Conservation (phyloP, 2,888 invertebrate species). For the Zhuqinia jingwanae region DNA sequence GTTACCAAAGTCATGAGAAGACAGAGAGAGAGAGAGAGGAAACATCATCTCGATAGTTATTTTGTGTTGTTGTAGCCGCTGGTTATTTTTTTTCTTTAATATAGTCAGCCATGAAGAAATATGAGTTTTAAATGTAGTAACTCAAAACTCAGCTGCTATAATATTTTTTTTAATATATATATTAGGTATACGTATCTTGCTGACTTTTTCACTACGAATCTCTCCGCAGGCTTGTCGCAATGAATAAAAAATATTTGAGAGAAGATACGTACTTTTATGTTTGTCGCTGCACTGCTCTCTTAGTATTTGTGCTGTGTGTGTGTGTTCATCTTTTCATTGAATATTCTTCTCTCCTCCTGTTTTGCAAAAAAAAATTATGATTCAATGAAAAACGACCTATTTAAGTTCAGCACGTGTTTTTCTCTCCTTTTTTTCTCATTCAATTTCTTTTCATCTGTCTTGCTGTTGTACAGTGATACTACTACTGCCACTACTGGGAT, state of each 20-base stretch:
- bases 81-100: background rate
- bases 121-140: slow-evolving; percentile 12
- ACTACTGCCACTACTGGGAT: too few relatives aligned
- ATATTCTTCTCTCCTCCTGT: too few relatives aligned
- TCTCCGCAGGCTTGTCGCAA: slow-evolving; percentile 20
- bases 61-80: background rate
- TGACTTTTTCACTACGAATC: too few relatives aligned
- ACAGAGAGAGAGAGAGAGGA: background rate
- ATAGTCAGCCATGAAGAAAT: background rate
- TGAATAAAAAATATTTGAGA: slow-evolving; percentile 16
- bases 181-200: too few relatives aligned
- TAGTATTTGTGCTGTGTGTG: background rate
- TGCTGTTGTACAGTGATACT: too few relatives aligned
- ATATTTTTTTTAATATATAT: too few relatives aligned
- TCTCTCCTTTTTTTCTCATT: too few relatives aligned
- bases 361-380: too few relatives aligned
- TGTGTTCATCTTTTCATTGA: background rate
- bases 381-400: slow-evolving; percentile 14
- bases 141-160: background rate
- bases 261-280: background rate
- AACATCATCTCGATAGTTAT: background rate
- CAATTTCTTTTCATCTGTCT: too few relatives aligned
- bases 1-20: background rate
- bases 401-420: slow-evolving; percentile 12
- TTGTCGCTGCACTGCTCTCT: background rate